These are phyloP conservation scores for Campopleginae sp. DNA, from an alignment of 2,888 invertebrate species.

Conservation along the genomic window DNA sequence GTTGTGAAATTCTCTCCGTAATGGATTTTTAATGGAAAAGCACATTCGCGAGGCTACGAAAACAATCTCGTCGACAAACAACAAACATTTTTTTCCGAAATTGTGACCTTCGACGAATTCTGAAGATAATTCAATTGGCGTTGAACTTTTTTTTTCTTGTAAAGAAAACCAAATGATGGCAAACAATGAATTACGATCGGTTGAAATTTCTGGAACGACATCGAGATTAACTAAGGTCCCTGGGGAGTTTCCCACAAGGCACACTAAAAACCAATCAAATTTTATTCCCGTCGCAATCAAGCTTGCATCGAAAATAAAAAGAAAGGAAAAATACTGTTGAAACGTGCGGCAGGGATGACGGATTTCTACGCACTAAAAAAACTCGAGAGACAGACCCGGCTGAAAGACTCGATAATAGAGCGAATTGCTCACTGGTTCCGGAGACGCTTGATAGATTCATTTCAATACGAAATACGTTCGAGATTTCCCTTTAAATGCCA, in stretches of 20 bases:
- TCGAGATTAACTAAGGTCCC: slow-evolving; percentile 77
- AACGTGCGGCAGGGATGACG: neutral
- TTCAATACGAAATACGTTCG: slow-evolving; percentile 63
- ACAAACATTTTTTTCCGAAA: neutral
- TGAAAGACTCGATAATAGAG: slow-evolving; percentile 23
- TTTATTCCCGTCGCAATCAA: slow-evolving; percentile 82
- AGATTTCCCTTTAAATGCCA: slow-evolving; percentile 71
- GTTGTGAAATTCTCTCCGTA: neutral
- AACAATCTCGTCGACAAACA: neutral
- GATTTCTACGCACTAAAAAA: slow-evolving; percentile 3
- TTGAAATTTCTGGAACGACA: slow-evolving; percentile 55
- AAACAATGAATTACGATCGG: slow-evolving; percentile 15
- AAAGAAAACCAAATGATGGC: neutral
- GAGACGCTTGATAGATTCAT: slow-evolving; percentile 61
- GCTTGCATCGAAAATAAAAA: slow-evolving; percentile 71
- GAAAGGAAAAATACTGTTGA: neutral
- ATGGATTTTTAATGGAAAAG: neutral
- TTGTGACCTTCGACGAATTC: neutral
- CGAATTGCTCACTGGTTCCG: slow-evolving; percentile 43
- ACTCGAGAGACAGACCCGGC: neutral
- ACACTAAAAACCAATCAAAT: slow-evolving; percentile 80
- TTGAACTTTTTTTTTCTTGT: neutral
- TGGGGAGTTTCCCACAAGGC: slow-evolving; percentile 71
- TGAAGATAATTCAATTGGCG: neutral
- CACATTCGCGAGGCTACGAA: neutral